These are phyloP conservation scores for Acleris literana DNA, from an alignment of 2,888 invertebrate species.

Conservation along the genomic window DNA sequence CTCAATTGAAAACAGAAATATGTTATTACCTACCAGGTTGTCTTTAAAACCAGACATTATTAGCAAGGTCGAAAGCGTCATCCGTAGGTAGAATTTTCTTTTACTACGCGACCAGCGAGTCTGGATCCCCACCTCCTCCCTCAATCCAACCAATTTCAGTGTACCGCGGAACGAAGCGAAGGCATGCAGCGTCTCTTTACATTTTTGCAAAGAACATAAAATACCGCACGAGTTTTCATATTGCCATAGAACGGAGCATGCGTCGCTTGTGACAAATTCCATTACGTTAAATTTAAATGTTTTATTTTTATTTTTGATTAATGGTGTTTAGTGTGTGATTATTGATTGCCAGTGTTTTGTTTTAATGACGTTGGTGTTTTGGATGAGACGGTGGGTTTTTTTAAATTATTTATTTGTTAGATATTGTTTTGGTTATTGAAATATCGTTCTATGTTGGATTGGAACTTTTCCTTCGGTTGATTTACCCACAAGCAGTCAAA, in stretches of 20 bases:
- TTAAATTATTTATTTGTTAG: neutral
- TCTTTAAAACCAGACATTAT: constrained; percentile 43
- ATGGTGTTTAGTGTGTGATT: constrained; percentile 30
- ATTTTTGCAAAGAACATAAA: constrained; percentile 63
- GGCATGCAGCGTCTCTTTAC: constrained; percentile 47
- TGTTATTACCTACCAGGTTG: constrained; percentile 31
- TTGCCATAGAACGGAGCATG: constrained; percentile 65
- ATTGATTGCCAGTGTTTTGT: constrained; percentile 26
- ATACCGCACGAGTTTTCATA: constrained; percentile 62
- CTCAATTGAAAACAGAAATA: constrained; percentile 18
- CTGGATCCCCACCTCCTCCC: constrained; percentile 38
- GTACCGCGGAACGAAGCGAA: constrained; percentile 27
- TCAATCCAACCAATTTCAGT: constrained; percentile 1
- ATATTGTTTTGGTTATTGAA: too few relatives aligned
- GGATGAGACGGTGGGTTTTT: constrained; percentile 19
- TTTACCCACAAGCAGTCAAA: too few relatives aligned
- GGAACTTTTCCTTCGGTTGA: too few relatives aligned
- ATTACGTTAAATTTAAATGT: constrained; percentile 23
- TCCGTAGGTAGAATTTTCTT: constrained; percentile 42
- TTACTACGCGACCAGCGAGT: constrained; percentile 38
- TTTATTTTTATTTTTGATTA: constrained; percentile 20
- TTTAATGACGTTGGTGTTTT: constrained; percentile 12
- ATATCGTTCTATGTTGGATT: too few relatives aligned
- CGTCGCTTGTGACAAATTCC: constrained; percentile 53
- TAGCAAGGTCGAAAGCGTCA: constrained; percentile 48